These are phyloP conservation scores for Drosophila truncata DNA, from an alignment of 1,140 invertebrate genomes.

Conservation along the genomic window DNA sequence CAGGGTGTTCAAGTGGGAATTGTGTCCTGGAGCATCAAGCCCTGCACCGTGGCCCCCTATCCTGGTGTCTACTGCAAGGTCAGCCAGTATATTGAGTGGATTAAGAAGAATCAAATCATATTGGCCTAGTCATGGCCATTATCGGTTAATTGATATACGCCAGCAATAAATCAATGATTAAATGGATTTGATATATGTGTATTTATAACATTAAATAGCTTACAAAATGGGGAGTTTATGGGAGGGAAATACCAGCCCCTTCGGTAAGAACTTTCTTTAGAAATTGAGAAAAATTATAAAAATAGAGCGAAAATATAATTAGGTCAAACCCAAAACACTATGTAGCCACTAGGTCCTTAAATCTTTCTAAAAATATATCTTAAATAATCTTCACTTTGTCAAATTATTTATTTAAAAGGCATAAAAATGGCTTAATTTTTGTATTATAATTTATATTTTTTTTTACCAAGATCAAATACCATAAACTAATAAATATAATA, in stretches of 20 bases:
- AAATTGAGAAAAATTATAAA: no score
- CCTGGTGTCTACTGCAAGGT: slow-evolving; percentile 86
- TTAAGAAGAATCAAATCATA: slow-evolving; percentile 67
- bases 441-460: not conserved
- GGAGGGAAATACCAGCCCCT: not conserved
- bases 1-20: slow-evolving; percentile 80
- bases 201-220: not conserved
- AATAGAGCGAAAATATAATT: no score
- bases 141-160: not conserved
- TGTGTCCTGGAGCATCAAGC: slow-evolving; percentile 85
- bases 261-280: not conserved
- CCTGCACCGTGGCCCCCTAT: slow-evolving; percentile 83
- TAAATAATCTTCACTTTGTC: rapidly evolving
- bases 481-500: not conserved
- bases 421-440: not conserved
- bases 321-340: no score
- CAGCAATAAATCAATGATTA: slow-evolving; percentile 33
- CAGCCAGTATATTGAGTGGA: slow-evolving; percentile 85
- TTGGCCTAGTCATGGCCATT: slow-evolving; percentile 50
- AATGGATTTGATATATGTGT: not conserved
- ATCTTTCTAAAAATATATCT: not conserved
- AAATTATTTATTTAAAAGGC: not conserved
- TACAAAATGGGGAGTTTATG: not conserved
- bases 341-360: no score
- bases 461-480: not conserved